Evolutionary conservation across 2,113 vertebrate species (phyloP).

Genomic region (Solea senegalensis): DNA sequence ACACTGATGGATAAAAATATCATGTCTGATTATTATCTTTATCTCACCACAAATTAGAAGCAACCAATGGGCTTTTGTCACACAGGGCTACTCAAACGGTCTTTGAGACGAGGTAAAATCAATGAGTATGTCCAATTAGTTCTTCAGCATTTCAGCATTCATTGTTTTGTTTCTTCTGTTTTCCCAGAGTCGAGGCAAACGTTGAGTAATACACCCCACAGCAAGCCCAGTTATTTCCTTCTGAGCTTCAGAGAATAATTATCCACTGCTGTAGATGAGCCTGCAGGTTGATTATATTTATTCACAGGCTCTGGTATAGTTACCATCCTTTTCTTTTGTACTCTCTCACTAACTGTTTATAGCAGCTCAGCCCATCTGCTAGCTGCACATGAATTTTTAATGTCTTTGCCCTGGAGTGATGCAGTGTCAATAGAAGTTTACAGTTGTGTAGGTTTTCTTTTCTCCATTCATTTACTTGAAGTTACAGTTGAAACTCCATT

Average conservation of each 20-base stretch:
- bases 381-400: slow-evolving; percentile 52
- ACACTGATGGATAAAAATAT: too few relatives aligned
- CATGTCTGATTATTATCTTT: too few relatives aligned
- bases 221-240: background rate
- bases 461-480: too few relatives aligned
- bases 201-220: background rate
- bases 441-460: background rate
- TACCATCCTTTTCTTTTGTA: slow-evolving; percentile 10
- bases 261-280: background rate
- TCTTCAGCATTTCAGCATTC: background rate
- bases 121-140: too few relatives aligned
- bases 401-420: slow-evolving; percentile 43
- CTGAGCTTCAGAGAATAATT: background rate
- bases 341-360: background rate
- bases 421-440: too few relatives aligned
- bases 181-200: background rate
- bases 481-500: too few relatives aligned
- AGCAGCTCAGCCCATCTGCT: slow-evolving; percentile 37
- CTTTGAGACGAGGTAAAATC: too few relatives aligned
- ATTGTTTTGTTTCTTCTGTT: background rate
- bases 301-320: background rate
- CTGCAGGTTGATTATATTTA: slow-evolving; percentile 26
- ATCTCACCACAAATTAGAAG: too few relatives aligned
- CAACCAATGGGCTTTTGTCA: too few relatives aligned
- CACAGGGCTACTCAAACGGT: too few relatives aligned